Conservation (phyloP, 2,113 vertebrate species). For the Clarias batrachus region DNA sequence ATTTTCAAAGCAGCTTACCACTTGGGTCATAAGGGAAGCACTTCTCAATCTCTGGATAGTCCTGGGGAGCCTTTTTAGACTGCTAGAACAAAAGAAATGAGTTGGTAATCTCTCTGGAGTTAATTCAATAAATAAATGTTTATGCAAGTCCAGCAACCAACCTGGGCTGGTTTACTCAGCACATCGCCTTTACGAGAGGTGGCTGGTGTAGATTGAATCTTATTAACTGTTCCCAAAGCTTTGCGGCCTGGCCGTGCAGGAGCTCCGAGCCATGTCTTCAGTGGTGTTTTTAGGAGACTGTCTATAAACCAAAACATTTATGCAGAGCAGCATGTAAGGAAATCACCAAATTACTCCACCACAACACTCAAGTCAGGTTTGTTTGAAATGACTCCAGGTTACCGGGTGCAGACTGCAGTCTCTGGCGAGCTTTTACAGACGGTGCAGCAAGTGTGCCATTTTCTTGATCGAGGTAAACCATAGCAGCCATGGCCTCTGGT, state of each 20-base stretch:
- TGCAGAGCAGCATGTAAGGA: too few species aligned
- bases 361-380: neutral
- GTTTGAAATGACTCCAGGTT: neutral
- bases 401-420: constrained; percentile 57
- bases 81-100: neutral
- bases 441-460: constrained; percentile 44
- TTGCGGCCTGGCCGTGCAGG: constrained; percentile 42
- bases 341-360: neutral
- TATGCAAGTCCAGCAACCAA: neutral
- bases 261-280: constrained; percentile 24
- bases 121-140: neutral
- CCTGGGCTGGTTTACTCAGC: constrained; percentile 38
- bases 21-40: constrained; percentile 56
- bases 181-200: constrained; percentile 7
- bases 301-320: constrained; percentile 4
- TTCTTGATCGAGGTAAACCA: constrained; percentile 51
- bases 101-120: neutral
- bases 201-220: constrained; percentile 29
- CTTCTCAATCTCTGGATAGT: constrained; percentile 57
- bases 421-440: constrained; percentile 46
- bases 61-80: constrained; percentile 18
- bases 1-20: constrained; percentile 38
- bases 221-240: constrained; percentile 54
- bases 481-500: constrained; percentile 38
- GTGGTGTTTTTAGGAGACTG: constrained; percentile 49